These are phyloP conservation scores for Lottia gigantea DNA, from an alignment of 2,888 invertebrate genomes.

Conservation along the genomic window DNA sequence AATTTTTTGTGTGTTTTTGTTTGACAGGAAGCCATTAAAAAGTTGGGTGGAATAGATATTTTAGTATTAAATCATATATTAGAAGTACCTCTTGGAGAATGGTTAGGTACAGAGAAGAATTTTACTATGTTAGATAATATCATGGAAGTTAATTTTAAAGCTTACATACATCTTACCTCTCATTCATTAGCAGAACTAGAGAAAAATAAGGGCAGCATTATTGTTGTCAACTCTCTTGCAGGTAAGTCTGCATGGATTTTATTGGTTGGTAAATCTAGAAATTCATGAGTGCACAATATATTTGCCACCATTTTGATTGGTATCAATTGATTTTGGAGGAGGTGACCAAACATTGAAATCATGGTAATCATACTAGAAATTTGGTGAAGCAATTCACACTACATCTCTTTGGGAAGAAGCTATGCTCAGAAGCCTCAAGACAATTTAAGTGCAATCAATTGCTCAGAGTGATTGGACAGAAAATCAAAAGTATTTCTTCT, in stretches of 20 bases:
- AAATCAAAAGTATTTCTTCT: too few species aligned
- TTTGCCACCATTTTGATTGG: too few species aligned
- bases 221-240: constrained; percentile 60
- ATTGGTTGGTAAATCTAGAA: too few species aligned
- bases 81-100: constrained; percentile 48
- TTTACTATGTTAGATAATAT: constrained; percentile 45
- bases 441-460: too few species aligned
- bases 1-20: background rate
- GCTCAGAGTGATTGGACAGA: too few species aligned
- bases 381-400: too few species aligned
- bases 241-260: constrained; percentile 41
- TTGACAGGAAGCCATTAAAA: constrained; percentile 46
- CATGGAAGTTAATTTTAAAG: constrained; percentile 60
- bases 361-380: too few species aligned
- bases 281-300: too few species aligned
- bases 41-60: constrained; percentile 60
- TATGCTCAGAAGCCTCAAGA: too few species aligned
- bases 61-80: constrained; percentile 65
- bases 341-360: too few species aligned
- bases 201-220: constrained; percentile 53
- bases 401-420: too few species aligned
- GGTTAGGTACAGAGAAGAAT: constrained; percentile 53
- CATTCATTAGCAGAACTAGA: constrained; percentile 54
- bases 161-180: constrained; percentile 63
- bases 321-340: too few species aligned